These are phyloP conservation scores for Chascanopsetta lugubris DNA, from an alignment of 2,113 vertebrate genomes.

Conservation along the genomic window DNA sequence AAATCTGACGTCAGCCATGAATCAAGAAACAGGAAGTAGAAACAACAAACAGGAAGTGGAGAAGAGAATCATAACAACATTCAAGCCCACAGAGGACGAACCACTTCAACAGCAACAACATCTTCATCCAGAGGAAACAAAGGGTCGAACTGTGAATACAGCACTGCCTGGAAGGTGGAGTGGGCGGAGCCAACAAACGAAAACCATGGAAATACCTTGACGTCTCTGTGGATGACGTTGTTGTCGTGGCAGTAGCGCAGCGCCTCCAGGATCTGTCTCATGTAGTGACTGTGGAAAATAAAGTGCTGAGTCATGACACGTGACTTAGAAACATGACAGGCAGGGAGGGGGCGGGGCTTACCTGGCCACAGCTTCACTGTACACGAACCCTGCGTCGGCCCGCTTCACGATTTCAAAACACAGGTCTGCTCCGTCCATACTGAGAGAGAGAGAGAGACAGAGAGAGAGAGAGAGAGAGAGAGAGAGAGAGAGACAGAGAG, in stretches of 20 bases:
- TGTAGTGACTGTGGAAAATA: slow-evolving; percentile 89
- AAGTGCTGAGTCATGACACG: not conserved
- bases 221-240: slow-evolving; percentile 98
- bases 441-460: slow-evolving; percentile 49
- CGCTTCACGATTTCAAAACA: slow-evolving; percentile 96
- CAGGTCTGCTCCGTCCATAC: slow-evolving; percentile 96
- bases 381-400: slow-evolving; percentile 94
- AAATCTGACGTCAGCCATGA: too few relatives aligned
- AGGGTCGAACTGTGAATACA: too few relatives aligned
- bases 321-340: too few relatives aligned
- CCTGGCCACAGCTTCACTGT: slow-evolving; percentile 97
- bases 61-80: too few relatives aligned
- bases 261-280: slow-evolving; percentile 98
- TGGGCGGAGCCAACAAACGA: too few relatives aligned
- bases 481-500: slow-evolving; percentile 13
- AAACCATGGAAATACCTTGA: slow-evolving; percentile 90
- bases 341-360: slow-evolving; percentile 72
- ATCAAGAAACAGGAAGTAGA: too few relatives aligned
- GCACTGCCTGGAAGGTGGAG: too few relatives aligned
- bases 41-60: too few relatives aligned
- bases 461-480: slow-evolving; percentile 13
- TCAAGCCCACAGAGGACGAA: too few relatives aligned
- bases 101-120: too few relatives aligned
- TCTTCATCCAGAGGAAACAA: too few relatives aligned
- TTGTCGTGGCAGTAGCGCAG: slow-evolving; percentile 99